Base-by-base conservation (phyloP, 2,113 vertebrate genomes). In the Gambusia holbrooki region DNA sequence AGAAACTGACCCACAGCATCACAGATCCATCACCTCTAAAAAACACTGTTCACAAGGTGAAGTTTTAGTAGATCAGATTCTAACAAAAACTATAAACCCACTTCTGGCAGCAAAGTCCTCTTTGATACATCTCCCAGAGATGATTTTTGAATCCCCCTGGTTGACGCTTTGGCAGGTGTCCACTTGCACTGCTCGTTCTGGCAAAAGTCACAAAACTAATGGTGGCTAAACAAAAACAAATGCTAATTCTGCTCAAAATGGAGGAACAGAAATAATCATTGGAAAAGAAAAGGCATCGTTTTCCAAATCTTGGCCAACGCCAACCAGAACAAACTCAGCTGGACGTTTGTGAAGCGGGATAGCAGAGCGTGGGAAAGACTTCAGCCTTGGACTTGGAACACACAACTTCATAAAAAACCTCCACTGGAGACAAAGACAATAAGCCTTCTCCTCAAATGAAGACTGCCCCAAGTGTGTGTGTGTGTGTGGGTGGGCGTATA, bases 321-420 rank as follows among this genome's bases (percentile, higher is more conserved):
- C 5, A 42, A 45, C 11, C 40, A 11, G 54, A 45, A 33, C 35
- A 32, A 29, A 19, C 69, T 63, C 73, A 67, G 76, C 64, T 58
- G 70, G 81, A 79, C 2, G 66, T 32, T 29, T 45, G 62, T 13
- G 35, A 67, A 69, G 62, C 77, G 51, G 68, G 13, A 17, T 68
- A 65, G 61, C 62, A 68, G 87, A 85, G 82, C 65, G 75, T 84
- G 86, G 86, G 86, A 88, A 87, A 84, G 72, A 42, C 66, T 71
- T 51, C 35, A 76, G 72, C 83, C 81, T 76, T 74, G 82, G 78
- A 35, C 35, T 74, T 10, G 11, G 9, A 85, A 81, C 66, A 51
- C 28, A 69, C 45, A 80, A 76, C 80, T 79, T 77, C 15, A 66
- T 51, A 37, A 37, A 37, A 77, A 82, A 66, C 29, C 68, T 66